These are phyloP conservation scores for Caenorhabditis sp. DNA, from an alignment of 2,888 invertebrate genomes.

Conservation along the genomic window DNA sequence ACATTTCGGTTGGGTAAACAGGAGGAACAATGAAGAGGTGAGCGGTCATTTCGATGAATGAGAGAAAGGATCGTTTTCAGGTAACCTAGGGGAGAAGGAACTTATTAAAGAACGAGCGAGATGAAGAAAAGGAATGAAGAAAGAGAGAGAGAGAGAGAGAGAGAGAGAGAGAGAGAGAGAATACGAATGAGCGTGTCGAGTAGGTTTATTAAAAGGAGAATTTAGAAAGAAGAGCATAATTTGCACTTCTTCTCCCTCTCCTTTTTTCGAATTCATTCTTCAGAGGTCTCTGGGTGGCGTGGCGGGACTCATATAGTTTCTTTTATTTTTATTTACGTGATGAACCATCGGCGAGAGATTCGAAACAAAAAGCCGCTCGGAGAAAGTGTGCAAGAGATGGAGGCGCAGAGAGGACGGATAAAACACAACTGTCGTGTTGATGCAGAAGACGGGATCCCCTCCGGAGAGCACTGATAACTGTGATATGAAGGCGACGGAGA, in stretches of 20 bases:
- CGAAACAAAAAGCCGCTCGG: background rate
- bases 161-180: constrained; percentile 12
- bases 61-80: too few species aligned
- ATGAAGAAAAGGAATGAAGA: background rate
- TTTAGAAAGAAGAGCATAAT: background rate
- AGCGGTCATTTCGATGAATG: too few species aligned
- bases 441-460: constrained; percentile 1
- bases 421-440: constrained; percentile 12
- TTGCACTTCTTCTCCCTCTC: constrained; percentile 12
- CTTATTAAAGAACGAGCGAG: too few species aligned
- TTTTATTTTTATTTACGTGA: background rate
- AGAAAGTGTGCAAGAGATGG: background rate
- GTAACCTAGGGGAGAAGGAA: too few species aligned
- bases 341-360: constrained; percentile 6
- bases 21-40: background rate
- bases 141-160: background rate
- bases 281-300: background rate
- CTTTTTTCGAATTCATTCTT: background rate
- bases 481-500: too few species aligned
- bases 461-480: background rate
- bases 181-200: constrained; percentile 29
- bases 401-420: constrained; percentile 1
- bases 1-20: constrained; percentile 5
- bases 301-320: background rate
- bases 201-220: constrained; percentile 2